Base-by-base conservation (phyloP, 2,113 vertebrate genomes). In the Spheniscus mendiculus region DNA sequence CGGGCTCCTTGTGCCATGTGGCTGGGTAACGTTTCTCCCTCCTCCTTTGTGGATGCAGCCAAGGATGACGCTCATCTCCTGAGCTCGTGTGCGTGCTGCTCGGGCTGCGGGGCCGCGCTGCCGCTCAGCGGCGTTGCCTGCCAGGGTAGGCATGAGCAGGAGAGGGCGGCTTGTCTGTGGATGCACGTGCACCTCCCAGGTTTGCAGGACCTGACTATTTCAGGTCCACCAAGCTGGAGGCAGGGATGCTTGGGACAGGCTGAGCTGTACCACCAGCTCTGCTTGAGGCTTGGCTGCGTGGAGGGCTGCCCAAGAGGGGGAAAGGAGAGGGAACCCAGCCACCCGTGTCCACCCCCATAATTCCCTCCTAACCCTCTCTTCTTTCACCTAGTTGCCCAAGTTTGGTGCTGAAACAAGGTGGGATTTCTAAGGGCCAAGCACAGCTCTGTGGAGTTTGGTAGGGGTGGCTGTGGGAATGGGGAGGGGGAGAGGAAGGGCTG, bases 1-100 rank as follows among this genome's bases (percentile, higher is more conserved):
- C 2, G 15, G 83, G 70, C 59, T 96, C 71, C 82, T 62, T 0
- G 6, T 96, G 91, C 95, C 94, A 83, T 94, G 94, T 94, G 87
- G 70, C 74, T 2, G 66, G 81, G 69, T 74, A 72, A 61, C 17
- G 6, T 10, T 65, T 89, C 53, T 87, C 42, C 71, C 67, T 92
- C 67, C 62, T 93, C 34, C 67, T 94, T 30, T 53, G 74, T 15
- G 90, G 53, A 58, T 27, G 69, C 70, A 73, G 87, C 91, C 95
- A 93, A 88, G 69, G 82, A 76, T 55, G 78, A 87, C 0, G 16
- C 34, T 96, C 49, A 21, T 47, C 78, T 76, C 73, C 91, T 0
- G 3, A 58, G 56, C 66, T 50, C 6, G 2, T 3, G 26, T 56
- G 89, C 1, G 1, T 5, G 26, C 26, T 36, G 58, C 63, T 62